Conservation (phyloP, 2,113 vertebrate genomes). For the Sula dactylatra region DNA sequence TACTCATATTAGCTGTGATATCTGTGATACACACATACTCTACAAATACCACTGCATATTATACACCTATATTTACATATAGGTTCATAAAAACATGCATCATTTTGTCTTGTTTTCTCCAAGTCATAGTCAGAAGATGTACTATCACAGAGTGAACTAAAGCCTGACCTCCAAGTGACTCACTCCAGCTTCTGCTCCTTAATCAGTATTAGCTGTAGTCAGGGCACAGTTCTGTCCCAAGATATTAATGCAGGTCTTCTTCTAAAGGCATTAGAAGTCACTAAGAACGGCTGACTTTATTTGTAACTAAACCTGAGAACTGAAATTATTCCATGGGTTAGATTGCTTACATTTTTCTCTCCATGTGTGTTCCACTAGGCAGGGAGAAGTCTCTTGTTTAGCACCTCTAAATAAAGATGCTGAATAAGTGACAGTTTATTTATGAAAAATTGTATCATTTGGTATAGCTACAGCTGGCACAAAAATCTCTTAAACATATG, state of each 20-base stretch:
- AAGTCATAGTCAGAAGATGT: not conserved
- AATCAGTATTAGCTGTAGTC: not conserved
- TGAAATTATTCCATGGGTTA: not conserved
- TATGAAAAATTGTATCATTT: conserved; percentile 47
- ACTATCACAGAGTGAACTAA: not conserved
- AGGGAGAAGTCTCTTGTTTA: conserved; percentile 40
- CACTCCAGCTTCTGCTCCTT: not conserved
- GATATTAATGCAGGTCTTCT: not conserved
- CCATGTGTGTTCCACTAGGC: not conserved
- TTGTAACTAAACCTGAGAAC: not conserved
- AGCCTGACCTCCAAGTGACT: not conserved
- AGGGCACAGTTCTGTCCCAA: not conserved
- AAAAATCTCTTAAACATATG: conserved; percentile 53
- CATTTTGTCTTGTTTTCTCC: not conserved
- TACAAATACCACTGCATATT: not conserved
- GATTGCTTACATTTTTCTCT: conserved; percentile 6
- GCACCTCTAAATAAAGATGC: conserved; percentile 60
- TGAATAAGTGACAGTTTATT: conserved; percentile 58
- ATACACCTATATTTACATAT: not conserved
- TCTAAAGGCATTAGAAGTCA: not conserved
- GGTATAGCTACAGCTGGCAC: conserved; percentile 49
- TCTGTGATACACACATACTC: not conserved
- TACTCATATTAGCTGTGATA: not conserved
- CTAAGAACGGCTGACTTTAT: not conserved
- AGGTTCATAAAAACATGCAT: not conserved